These are phyloP conservation scores for Hypsopygia costalis DNA, from an alignment of 2,888 invertebrate genomes.

Conservation along the genomic window DNA sequence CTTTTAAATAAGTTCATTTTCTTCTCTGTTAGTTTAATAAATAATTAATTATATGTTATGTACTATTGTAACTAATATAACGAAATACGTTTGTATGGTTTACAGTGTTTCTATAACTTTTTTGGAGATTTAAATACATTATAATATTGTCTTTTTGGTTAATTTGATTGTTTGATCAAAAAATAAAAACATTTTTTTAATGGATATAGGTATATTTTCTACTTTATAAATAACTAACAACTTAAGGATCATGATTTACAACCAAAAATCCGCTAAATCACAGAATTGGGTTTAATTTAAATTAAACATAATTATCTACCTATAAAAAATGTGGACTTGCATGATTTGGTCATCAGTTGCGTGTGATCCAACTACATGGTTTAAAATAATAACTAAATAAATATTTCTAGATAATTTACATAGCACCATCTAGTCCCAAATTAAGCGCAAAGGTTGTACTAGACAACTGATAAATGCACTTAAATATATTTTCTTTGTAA, in stretches of 20 bases:
- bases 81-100: slow-evolving; percentile 62
- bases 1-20: slow-evolving; percentile 22
- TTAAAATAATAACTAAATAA: too few species aligned
- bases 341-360: too few species aligned
- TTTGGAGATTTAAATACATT: slow-evolving; percentile 61
- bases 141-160: slow-evolving; percentile 36
- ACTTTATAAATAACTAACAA: slow-evolving; percentile 17
- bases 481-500: too few species aligned
- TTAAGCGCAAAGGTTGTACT: too few species aligned
- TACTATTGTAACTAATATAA: slow-evolving; percentile 60
- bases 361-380: too few species aligned
- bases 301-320: too few species aligned
- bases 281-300: slow-evolving; percentile 5
- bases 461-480: too few species aligned
- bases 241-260: slow-evolving; percentile 10
- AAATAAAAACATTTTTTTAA: slow-evolving; percentile 30
- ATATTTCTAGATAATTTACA: too few species aligned
- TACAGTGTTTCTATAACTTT: slow-evolving; percentile 69
- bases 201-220: slow-evolving; percentile 37
- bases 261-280: slow-evolving; percentile 16
- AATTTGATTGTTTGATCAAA: slow-evolving; percentile 35
- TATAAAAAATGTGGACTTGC: too few species aligned
- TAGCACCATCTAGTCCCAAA: too few species aligned
- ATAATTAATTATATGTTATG: slow-evolving; percentile 36
- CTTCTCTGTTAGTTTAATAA: slow-evolving; percentile 36